Evolutionary conservation across 2,888 invertebrate genomes (phyloP).

Genomic region (Prenolepis imparis): DNA sequence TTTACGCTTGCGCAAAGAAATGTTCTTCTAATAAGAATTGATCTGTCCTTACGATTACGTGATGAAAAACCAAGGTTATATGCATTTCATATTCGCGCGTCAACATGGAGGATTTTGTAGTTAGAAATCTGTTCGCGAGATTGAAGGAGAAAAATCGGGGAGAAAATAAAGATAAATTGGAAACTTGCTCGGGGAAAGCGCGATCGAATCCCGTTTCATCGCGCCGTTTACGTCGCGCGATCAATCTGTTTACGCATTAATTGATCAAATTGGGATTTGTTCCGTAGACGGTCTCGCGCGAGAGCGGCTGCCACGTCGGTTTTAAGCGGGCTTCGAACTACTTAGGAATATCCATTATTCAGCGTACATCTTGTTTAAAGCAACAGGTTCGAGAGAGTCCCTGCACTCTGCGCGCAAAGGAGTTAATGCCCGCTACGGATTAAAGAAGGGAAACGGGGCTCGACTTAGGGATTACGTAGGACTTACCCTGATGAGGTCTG

Average conservation of each 20-base stretch:
- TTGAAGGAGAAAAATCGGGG: neutral
- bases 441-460: constrained; percentile 76
- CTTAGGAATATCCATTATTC: constrained; percentile 83
- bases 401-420: constrained; percentile 72
- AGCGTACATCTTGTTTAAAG: constrained; percentile 82
- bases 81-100: neutral
- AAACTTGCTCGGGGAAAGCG: constrained; percentile 14
- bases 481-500: constrained; percentile 71
- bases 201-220: neutral
- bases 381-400: constrained; percentile 82
- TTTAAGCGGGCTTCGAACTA: constrained; percentile 78
- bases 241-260: constrained; percentile 72
- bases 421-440: constrained; percentile 83
- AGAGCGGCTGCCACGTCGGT: constrained; percentile 60
- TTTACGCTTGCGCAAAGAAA: constrained; percentile 16
- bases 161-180: constrained; percentile 5
- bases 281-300: constrained; percentile 65
- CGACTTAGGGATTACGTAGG: constrained; percentile 76
- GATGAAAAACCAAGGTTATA: too few species aligned
- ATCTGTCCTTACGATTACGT: neutral
- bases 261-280: constrained; percentile 70
- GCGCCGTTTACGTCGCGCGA: constrained; percentile 32
- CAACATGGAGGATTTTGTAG: neutral
- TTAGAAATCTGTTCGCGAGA: neutral
- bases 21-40: neutral